Percentiles rank a stretch among this genome's conserved stretches.
phyloP scores from a whole-genome alignment of 2,888 invertebrate genomes.

The Aplocera efformata region DNA sequence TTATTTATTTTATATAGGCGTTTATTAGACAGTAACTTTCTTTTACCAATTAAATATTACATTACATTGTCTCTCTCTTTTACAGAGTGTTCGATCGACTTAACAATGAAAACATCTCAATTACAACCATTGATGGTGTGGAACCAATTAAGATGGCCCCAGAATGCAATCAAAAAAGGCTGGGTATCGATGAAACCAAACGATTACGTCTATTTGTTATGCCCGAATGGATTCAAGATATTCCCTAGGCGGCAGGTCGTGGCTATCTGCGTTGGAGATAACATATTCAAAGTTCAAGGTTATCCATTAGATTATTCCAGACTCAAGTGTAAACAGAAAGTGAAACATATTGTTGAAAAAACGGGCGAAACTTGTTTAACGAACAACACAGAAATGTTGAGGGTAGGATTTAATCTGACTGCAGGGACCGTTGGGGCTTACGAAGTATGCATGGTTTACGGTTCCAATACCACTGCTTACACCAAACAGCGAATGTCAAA shows the following conservation, averaged over 20 bases:
- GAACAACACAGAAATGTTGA: slow-evolving; percentile 33
- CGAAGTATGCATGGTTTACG: slow-evolving; percentile 43
- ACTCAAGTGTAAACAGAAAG: slow-evolving; percentile 40
- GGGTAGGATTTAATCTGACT: slow-evolving; percentile 35
- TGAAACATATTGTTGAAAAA: slow-evolving; percentile 23
- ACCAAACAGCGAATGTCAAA: slow-evolving; percentile 31
- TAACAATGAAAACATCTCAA: slow-evolving; percentile 26
- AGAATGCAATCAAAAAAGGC: slow-evolving; percentile 27
- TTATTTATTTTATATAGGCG: neutral
- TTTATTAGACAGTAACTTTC: too few species aligned
- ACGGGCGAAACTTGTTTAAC: slow-evolving; percentile 31
- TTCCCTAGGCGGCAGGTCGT: slow-evolving; percentile 24
- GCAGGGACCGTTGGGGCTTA: slow-evolving; percentile 32
- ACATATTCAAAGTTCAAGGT: slow-evolving; percentile 32
- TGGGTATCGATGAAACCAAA: slow-evolving; percentile 33
- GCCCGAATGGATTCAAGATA: slow-evolving; percentile 35
- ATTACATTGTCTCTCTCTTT: slow-evolving; percentile 14
- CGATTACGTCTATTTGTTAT: slow-evolving; percentile 33
- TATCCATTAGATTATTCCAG: slow-evolving; percentile 34
- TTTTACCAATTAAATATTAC: too few species aligned
- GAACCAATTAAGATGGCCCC: slow-evolving; percentile 22
- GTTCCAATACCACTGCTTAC: slow-evolving; percentile 38
- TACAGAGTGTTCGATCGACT: slow-evolving; percentile 49
- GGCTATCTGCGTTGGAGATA: slow-evolving; percentile 38
- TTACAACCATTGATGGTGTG: slow-evolving; percentile 40